Evolutionary conservation across 2,888 invertebrate species (phyloP).

Genomic region (Pherbina coryleti): DNA sequence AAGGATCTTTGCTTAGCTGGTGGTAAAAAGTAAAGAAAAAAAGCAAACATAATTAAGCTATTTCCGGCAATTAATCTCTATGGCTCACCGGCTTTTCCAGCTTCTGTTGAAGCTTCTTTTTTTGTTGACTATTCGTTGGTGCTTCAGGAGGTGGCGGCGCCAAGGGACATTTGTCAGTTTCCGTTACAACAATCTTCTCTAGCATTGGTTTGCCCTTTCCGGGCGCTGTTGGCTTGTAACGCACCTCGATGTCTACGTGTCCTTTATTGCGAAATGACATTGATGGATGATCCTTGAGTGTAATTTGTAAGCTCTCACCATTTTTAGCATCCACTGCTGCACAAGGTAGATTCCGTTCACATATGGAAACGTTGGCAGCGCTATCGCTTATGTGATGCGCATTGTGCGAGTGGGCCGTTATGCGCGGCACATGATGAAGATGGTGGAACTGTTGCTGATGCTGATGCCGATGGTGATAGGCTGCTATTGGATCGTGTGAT

Average conservation of each 20-base stretch:
- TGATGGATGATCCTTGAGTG: constrained; percentile 74
- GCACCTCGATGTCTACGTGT: constrained; percentile 78
- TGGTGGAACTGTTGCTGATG: constrained; percentile 56
- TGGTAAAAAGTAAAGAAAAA: constrained; percentile 22
- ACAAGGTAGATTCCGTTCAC: constrained; percentile 57
- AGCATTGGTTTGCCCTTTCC: constrained; percentile 71
- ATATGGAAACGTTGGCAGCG: constrained; percentile 53
- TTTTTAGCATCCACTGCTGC: constrained; percentile 53
- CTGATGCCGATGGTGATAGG: constrained; percentile 52
- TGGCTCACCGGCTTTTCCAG: constrained; percentile 64
- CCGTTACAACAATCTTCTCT: constrained; percentile 71
- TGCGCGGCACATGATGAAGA: constrained; percentile 49
- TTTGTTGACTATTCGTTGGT: constrained; percentile 43
- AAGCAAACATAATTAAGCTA: constrained; percentile 45
- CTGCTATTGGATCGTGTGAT: constrained; percentile 57
- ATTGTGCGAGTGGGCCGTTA: constrained; percentile 46
- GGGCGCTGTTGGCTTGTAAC: constrained; percentile 74
- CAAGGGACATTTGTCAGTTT: constrained; percentile 59
- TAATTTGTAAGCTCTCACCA: constrained; percentile 65
- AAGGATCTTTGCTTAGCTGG: constrained; percentile 62
- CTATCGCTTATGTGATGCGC: constrained; percentile 53
- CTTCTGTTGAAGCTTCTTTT: constrained; percentile 58
- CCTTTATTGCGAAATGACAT: constrained; percentile 74
- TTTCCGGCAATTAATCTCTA: constrained; percentile 34
- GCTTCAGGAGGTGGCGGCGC: constrained; percentile 46